A percentile compares a stretch with the other conserved stretches of the same genome.
These are phyloP conservation scores for Varroa destructor DNA, from an alignment of 1,140 invertebrate genomes.

Conservation along the genomic window DNA sequence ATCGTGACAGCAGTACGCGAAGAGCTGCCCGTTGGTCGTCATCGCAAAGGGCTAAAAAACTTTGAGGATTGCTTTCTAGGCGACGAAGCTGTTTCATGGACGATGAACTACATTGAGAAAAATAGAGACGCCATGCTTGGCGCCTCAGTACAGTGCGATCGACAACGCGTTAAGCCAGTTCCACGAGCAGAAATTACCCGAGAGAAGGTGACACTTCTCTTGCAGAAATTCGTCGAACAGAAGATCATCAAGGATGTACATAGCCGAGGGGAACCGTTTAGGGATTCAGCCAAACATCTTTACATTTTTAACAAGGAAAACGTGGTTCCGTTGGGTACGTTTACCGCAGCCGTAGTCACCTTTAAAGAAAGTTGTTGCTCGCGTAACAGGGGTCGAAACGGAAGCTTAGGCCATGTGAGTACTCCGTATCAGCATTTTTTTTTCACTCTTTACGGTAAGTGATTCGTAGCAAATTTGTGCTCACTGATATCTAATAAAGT, in stretches of 20 bases:
- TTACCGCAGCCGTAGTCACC: background rate
- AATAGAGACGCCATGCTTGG: background rate
- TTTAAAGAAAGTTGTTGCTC: no score
- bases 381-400: no score
- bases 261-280: conserved; percentile 1
- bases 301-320: conserved; percentile 10
- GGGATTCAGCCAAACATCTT: conserved; percentile 3
- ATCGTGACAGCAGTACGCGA: conserved; percentile 6
- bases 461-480: no score
- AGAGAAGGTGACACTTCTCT: conserved; percentile 1
- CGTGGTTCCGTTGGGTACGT: background rate
- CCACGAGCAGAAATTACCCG: background rate
- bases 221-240: conserved; percentile 26
- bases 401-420: no score
- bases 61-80: conserved; percentile 21
- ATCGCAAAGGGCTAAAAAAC: conserved; percentile 1
- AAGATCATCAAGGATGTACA: conserved; percentile 18
- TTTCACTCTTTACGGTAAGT: no score
- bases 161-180: background rate
- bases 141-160: background rate
- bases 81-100: conserved; percentile 8
- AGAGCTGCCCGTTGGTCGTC: conserved; percentile 4
- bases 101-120: background rate
- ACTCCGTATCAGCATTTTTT: no score
- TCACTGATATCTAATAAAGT: no score